Percentiles rank a stretch among this genome's conserved stretches.
These are phyloP conservation scores for Aix galericulata DNA, from an alignment of 2,113 vertebrate genomes.

Conservation along the genomic window DNA sequence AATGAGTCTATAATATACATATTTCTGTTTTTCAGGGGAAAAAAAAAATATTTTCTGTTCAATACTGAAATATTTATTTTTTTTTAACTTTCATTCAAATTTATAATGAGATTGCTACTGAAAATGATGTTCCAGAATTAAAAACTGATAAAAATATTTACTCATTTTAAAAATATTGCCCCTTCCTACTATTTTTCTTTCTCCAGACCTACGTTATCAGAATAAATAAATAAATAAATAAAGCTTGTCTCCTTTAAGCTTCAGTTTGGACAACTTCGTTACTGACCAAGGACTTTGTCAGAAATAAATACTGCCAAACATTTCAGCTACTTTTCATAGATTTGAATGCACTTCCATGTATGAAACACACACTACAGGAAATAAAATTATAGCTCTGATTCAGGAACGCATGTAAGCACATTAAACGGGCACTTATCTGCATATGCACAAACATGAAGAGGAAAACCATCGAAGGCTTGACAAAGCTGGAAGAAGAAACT, in stretches of 20 bases:
- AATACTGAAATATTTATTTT: background rate
- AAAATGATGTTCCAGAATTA: background rate
- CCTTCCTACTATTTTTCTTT: background rate
- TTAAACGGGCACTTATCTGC: background rate
- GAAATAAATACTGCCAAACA: background rate
- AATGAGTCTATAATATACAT: background rate
- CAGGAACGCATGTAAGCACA: background rate
- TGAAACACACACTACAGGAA: background rate
- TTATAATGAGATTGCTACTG: background rate
- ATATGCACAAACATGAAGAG: background rate
- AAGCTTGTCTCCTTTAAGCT: background rate
- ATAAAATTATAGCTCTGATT: background rate
- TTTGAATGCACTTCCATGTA: background rate
- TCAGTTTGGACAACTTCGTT: background rate
- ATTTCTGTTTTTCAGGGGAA: background rate
- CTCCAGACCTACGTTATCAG: background rate
- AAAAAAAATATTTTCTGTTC: background rate
- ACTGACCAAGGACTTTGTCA: background rate
- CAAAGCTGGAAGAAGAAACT: background rate
- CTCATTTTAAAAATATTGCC: background rate
- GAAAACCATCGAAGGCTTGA: background rate
- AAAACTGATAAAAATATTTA: background rate
- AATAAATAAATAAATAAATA: background rate
- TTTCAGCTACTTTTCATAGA: background rate
- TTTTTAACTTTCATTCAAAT: background rate